phyloP scores from a whole-genome alignment of 2,888 invertebrate species.

The Darwinula stevensoni region DNA sequence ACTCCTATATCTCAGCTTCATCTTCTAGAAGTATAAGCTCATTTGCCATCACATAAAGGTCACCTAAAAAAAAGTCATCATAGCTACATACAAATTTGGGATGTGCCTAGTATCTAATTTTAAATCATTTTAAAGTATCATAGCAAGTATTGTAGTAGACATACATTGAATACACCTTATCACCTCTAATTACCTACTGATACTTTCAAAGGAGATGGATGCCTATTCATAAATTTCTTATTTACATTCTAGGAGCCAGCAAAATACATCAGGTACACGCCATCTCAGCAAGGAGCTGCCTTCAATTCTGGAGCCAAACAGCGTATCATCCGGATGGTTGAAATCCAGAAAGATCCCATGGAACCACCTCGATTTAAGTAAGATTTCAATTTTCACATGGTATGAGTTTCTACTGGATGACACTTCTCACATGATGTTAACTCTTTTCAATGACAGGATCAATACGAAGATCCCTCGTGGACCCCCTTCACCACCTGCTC shows the following conservation, averaged over 20 bases:
- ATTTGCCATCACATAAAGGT: too few relatives aligned
- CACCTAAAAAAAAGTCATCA: too few relatives aligned
- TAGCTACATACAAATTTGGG: too few relatives aligned
- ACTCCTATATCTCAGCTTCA: too few relatives aligned
- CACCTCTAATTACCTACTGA: too few relatives aligned
- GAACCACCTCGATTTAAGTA: conserved; percentile 81
- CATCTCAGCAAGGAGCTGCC: conserved; percentile 75
- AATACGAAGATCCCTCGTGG: conserved; percentile 97
- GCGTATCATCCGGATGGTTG: conserved; percentile 79
- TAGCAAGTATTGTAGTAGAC: conserved; percentile 5
- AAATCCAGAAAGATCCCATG: conserved; percentile 85
- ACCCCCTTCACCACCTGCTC: conserved; percentile 94
- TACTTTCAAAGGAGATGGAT: too few relatives aligned
- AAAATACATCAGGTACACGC: conserved; percentile 91
- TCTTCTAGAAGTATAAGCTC: too few relatives aligned
- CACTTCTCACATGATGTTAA: not conserved
- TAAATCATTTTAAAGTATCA: too few relatives aligned
- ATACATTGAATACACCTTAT: conserved; percentile 1
- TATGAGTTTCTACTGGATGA: conserved; percentile 1
- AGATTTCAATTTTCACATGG: conserved; percentile 8
- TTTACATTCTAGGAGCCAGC: conserved; percentile 36
- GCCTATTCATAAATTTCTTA: too few relatives aligned
- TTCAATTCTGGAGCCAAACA: conserved; percentile 95
- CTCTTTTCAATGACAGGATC: conserved; percentile 26
- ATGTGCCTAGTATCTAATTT: too few relatives aligned